phyloP scores from a whole-genome alignment of 2,888 invertebrate species.

The Sturmia bella region DNA sequence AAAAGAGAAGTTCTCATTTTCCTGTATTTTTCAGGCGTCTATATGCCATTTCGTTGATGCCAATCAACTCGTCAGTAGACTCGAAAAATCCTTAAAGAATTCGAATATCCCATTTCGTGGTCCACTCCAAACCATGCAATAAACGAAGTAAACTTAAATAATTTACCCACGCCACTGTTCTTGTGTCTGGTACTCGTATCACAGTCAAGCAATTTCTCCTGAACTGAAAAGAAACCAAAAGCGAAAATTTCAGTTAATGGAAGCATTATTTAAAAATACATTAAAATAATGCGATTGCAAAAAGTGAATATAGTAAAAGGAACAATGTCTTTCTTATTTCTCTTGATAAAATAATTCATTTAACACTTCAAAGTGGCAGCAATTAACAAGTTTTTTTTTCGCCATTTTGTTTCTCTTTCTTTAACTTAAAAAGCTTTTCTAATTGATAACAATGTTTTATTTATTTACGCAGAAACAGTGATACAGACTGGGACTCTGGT shows the following conservation, averaged over 20 bases:
- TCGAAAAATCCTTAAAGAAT: too few relatives aligned
- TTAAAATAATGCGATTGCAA: conserved; percentile 28
- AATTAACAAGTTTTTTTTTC: conserved; percentile 29
- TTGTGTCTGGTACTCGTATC: background rate
- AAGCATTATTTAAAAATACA: conserved; percentile 37
- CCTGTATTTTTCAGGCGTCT: too few relatives aligned
- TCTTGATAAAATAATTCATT: conserved; percentile 53
- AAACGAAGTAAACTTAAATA: background rate
- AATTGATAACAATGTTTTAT: conserved; percentile 50
- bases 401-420: conserved; percentile 2
- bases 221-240: conserved; percentile 12
- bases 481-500: conserved; percentile 23
- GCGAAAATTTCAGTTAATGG: conserved; percentile 7
- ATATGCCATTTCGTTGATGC: too few relatives aligned
- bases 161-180: background rate
- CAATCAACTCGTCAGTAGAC: too few relatives aligned
- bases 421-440: conserved; percentile 24
- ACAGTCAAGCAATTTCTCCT: background rate
- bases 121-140: background rate
- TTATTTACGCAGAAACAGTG: conserved; percentile 43
- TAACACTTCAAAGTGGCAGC: conserved; percentile 53
- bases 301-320: conserved; percentile 29
- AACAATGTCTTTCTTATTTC: conserved; percentile 26
- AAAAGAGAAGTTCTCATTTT: too few relatives aligned
- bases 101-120: too few relatives aligned